These are phyloP conservation scores for Hypomesus transpacificus DNA, from an alignment of 2,113 vertebrate species.

Conservation along the genomic window DNA sequence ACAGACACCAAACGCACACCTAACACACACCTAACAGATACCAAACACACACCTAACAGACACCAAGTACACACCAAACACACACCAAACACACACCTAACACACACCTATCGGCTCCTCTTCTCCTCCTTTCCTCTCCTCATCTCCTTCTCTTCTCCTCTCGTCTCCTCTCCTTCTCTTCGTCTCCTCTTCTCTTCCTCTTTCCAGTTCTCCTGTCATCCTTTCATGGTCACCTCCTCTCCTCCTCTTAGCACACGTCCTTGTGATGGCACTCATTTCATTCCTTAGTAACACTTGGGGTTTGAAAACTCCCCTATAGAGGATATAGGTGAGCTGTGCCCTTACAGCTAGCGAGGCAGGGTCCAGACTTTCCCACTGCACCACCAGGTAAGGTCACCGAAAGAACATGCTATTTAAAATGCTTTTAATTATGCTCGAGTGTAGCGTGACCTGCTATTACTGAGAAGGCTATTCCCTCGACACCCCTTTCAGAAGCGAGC, in stretches of 20 bases:
- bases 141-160: not conserved
- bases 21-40: not conserved
- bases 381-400: slow-evolving; percentile 62
- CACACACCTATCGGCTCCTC: not conserved
- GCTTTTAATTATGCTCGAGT: slow-evolving; percentile 65
- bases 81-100: not conserved
- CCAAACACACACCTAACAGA: not conserved
- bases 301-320: slow-evolving; percentile 57
- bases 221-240: not conserved
- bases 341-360: slow-evolving; percentile 8
- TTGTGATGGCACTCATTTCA: slow-evolving; percentile 9
- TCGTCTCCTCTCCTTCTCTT: not conserved
- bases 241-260: not conserved
- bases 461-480: slow-evolving; percentile 50
- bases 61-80: too few species aligned
- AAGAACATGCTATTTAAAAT: slow-evolving; percentile 58
- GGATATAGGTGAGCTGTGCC: not conserved
- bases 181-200: not conserved
- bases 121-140: not conserved
- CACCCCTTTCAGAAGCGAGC: slow-evolving; percentile 2
- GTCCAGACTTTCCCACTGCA: slow-evolving; percentile 34
- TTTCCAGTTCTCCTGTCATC: slow-evolving; percentile 12
- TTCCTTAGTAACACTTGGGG: slow-evolving; percentile 52
- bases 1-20: too few species aligned
- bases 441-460: slow-evolving; percentile 48